These are phyloP conservation scores for Pangasianodon gigas DNA, from an alignment of 2,113 vertebrate species.

Conservation along the genomic window DNA sequence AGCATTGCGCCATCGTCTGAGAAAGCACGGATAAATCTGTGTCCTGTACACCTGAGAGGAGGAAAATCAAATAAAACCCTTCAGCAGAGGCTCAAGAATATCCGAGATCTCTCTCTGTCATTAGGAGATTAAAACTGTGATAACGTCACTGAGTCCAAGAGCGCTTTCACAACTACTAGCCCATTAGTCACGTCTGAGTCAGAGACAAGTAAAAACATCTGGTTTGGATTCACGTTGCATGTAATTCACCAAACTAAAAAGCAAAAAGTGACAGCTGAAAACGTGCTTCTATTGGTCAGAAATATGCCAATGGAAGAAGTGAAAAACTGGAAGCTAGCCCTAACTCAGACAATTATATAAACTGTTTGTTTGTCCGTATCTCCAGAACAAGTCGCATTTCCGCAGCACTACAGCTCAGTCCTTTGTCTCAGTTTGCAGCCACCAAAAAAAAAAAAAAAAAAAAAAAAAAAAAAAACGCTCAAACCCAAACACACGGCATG, in stretches of 20 bases:
- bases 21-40: conserved; percentile 82
- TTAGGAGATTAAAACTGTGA: neutral
- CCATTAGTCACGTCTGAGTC: neutral
- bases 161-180: neutral
- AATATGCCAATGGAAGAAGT: neutral
- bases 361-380: neutral
- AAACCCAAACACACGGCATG: neutral
- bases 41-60: conserved; percentile 79
- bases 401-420: neutral
- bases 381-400: neutral
- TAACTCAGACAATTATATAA: neutral
- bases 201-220: neutral
- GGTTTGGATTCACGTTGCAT: neutral
- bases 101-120: neutral
- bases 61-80: conserved; percentile 16
- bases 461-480: too few species aligned
- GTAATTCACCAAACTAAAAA: too few species aligned
- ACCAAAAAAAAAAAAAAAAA: too few species aligned
- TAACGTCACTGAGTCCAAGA: too few species aligned
- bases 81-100: neutral
- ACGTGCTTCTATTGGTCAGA: neutral
- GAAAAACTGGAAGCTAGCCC: neutral
- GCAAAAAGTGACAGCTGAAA: neutral
- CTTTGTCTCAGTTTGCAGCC: neutral
- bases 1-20: conserved; percentile 87